These are phyloP conservation scores for Oncorhynchus kisutch DNA, from an alignment of 2,113 vertebrate species.

Conservation along the genomic window DNA sequence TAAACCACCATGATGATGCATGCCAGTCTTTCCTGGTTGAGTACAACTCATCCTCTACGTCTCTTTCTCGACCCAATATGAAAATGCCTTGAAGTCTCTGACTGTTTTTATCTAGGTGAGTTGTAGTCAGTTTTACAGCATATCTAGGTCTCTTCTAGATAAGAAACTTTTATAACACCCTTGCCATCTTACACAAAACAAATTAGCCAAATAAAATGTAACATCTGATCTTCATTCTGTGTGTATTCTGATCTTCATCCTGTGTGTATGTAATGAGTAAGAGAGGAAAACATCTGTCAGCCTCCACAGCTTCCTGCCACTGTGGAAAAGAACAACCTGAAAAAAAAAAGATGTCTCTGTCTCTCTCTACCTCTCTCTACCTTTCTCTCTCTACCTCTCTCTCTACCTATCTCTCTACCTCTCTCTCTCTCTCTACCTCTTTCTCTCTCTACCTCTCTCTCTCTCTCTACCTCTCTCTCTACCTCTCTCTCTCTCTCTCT, in stretches of 20 bases:
- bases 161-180: slow-evolving; percentile 52
- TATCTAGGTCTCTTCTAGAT: neutral
- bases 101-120: slow-evolving; percentile 39
- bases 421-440: too few species aligned
- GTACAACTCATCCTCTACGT: neutral
- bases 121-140: slow-evolving; percentile 34
- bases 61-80: neutral
- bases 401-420: too few species aligned
- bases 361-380: neutral
- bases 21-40: neutral
- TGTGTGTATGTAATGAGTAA: neutral
- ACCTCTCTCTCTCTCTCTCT: too few species aligned
- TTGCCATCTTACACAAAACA: slow-evolving; percentile 48
- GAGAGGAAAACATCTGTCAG: neutral
- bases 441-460: too few species aligned
- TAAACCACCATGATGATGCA: slow-evolving; percentile 4
- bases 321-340: slow-evolving; percentile 21
- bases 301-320: neutral
- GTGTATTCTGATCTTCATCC: neutral
- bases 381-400: too few species aligned
- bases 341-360: neutral
- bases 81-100: slow-evolving; percentile 42
- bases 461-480: too few species aligned
- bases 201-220: slow-evolving; percentile 50
- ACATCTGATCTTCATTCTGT: neutral